Conservation (phyloP, 2,113 vertebrate species). For the Microcebus murinus region DNA sequence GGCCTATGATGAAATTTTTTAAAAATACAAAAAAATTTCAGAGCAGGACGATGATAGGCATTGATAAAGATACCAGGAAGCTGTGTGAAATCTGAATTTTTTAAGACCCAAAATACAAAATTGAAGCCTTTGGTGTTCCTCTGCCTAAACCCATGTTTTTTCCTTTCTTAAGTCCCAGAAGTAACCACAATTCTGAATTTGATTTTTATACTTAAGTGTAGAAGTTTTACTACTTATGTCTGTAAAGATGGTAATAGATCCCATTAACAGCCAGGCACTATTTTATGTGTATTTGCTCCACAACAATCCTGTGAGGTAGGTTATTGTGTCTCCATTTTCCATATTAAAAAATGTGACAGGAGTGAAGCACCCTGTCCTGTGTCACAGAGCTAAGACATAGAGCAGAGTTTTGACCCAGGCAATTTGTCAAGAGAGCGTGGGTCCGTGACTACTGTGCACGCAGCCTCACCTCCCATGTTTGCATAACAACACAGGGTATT, state of each 20-base stretch:
- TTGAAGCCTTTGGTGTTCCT: neutral
- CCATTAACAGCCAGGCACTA: neutral
- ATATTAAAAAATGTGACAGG: neutral
- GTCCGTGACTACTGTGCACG: neutral
- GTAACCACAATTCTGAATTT: neutral
- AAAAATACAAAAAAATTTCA: neutral
- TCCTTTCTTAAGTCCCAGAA: neutral
- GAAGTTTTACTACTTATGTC: neutral
- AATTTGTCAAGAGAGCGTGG: accelerated
- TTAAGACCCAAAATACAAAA: neutral
- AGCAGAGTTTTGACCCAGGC: neutral
- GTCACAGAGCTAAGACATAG: neutral
- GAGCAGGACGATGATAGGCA: neutral
- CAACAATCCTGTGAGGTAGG: neutral
- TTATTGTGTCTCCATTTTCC: neutral
- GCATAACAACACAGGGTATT: neutral
- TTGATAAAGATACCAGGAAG: neutral
- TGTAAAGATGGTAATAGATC: neutral
- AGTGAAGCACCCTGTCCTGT: neutral
- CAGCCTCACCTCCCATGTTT: neutral
- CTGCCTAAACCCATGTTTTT: neutral
- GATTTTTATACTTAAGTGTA: neutral
- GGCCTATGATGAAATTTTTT: neutral
- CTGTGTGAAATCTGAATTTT: neutral
- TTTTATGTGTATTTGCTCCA: neutral